A percentile compares a stretch with the other conserved stretches of the same genome.
These are phyloP conservation scores for Scaptomyza pallida DNA, from an alignment of 1,140 invertebrate species.

Conservation along the genomic window DNA sequence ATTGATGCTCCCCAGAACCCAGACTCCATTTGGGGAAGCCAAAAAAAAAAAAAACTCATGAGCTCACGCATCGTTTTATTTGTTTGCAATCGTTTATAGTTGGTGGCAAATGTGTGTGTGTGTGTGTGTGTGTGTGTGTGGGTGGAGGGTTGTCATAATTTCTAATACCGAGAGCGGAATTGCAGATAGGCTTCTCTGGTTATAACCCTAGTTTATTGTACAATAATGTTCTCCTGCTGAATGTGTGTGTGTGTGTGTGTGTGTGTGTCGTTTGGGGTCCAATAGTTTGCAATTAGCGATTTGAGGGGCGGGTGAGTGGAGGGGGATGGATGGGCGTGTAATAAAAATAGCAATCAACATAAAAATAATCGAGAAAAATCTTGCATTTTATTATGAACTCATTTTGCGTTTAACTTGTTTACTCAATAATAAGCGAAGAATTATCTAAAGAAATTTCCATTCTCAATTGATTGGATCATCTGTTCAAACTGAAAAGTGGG, in stretches of 20 bases:
- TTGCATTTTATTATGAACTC: neutral
- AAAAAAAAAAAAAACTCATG: neutral
- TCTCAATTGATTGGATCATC: conserved; percentile 10
- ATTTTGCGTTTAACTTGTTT: neutral
- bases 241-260: neutral
- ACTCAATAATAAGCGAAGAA: neutral
- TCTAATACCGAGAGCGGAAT: conserved; percentile 64
- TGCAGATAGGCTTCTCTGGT: conserved; percentile 48
- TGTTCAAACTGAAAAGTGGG: neutral
- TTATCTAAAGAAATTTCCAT: neutral
- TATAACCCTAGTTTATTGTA: conserved; percentile 76
- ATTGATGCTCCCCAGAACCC: conserved; percentile 35
- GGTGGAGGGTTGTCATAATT: conserved; percentile 62
- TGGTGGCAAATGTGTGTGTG: neutral
- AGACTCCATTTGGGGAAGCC: neutral
- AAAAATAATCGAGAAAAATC: conserved; percentile 71
- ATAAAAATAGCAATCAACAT: conserved; percentile 74
- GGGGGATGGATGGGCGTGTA: neutral
- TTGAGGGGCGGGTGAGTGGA: neutral
- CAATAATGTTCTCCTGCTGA: conserved; percentile 47
- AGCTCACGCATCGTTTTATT: conserved; percentile 46
- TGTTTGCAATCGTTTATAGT: conserved; percentile 56
- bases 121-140: neutral
- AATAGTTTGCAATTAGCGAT: conserved; percentile 77
- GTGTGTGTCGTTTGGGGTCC: conserved; percentile 33